Conservation (phyloP, 2,888 invertebrate genomes). For the Blera fallax region DNA sequence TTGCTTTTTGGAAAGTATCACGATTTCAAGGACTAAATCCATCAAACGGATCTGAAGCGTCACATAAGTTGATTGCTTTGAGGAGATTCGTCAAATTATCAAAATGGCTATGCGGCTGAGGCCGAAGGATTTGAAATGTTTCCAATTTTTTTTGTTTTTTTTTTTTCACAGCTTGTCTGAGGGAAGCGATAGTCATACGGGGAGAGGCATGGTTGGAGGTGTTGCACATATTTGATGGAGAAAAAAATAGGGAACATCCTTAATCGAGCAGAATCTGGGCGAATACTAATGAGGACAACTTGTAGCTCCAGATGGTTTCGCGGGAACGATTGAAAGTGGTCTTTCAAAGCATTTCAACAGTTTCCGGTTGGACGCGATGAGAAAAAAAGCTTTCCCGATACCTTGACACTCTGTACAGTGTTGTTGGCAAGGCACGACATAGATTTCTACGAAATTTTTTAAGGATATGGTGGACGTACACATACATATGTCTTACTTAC, state of each 20-base stretch:
- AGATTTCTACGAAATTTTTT: too few relatives aligned
- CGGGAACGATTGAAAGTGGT: neutral
- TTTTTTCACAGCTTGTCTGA: too few relatives aligned
- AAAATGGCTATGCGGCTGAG: neutral
- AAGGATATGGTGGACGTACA: too few relatives aligned
- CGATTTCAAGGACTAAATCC: neutral
- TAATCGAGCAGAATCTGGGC: neutral
- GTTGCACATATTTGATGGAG: neutral
- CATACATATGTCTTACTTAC: too few relatives aligned
- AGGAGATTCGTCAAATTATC: neutral
- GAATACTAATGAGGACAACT: conserved; percentile 4
- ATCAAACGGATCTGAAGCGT: neutral
- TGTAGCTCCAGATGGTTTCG: neutral
- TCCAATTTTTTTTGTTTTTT: too few relatives aligned
- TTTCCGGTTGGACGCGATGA: neutral
- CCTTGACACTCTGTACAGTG: neutral
- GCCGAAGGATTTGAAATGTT: neutral
- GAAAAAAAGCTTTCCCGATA: neutral
- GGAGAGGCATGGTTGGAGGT: neutral
- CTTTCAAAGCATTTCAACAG: neutral
- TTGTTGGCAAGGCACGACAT: neutral
- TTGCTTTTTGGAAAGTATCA: neutral
- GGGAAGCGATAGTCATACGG: neutral
- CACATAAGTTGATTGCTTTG: neutral
- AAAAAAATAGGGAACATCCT: neutral